Evolutionary conservation across 2,113 vertebrate species (phyloP), one percentile per base, ranked within the genome.

Genomic region (Ochotona curzoniae): DNA sequence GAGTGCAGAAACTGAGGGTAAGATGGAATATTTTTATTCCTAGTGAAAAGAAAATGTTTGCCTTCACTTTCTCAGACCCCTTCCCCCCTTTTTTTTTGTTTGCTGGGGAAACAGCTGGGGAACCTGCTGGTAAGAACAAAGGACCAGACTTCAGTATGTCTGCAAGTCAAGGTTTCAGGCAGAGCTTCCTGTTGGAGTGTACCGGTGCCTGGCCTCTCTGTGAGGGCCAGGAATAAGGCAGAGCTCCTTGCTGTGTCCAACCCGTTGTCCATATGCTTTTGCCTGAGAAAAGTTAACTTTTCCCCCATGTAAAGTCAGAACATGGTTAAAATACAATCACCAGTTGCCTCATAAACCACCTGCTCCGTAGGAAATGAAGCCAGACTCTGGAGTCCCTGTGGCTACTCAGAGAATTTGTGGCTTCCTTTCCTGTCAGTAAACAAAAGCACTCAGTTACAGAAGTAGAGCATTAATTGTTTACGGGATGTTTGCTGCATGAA

Each of bases 401-500:
- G 88, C 94, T 96, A 70, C 90, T 90, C 61, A 49, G 83, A 74
- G 91, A 95, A 87, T 86, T 94, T 97, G 96, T 92, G 96, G 85
- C 93, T 97, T 95, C 96, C 93, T 96, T 98, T 98, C 97, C 97
- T 97, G 97, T 93, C 97, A 76, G 95, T 96, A 97, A 97, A 98
- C 97, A 98, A 97, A 97, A 96, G 96, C 81, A 94, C 71, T 74
- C 57, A 12, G 93, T 96, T 94, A 74, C 60, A 69, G 93, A 92
- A 97, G 57, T 60, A 61, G 95, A 97, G 97, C 97, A 89, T 91
- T 96, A 38, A 80, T 94, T 96, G 94, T 97, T 98, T 97, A 96
- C 97, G 98, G 97, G 96, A 98, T 98, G 97, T 98, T 98, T 97
- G 97, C 94, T 97, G 91, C 96, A 97, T 97, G 73, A 95, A 96